Evolutionary conservation across 1,140 invertebrate species (phyloP).

Genomic region (Grapholita molesta): DNA sequence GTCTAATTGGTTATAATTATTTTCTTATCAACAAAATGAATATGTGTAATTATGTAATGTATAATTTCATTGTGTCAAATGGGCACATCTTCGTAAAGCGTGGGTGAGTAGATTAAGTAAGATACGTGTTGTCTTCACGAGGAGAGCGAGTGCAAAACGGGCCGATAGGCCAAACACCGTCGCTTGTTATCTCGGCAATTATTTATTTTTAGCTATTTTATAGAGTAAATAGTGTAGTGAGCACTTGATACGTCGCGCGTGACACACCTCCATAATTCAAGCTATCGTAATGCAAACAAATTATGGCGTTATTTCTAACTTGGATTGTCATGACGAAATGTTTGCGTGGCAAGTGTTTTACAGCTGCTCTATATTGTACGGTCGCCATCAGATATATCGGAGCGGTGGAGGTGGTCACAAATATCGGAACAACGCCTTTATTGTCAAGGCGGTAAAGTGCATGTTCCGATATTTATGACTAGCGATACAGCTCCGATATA

Average conservation of each 20-base stretch:
- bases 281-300: neutral
- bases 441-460: too few species aligned
- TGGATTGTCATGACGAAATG: neutral
- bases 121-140: neutral
- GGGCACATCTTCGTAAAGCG: neutral
- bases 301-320: neutral
- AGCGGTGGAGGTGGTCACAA: too few species aligned
- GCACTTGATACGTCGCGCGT: slow-evolving; percentile 2
- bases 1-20: too few species aligned
- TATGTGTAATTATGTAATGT: too few species aligned
- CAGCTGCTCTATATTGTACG: too few species aligned
- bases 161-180: neutral
- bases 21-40: too few species aligned
- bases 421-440: too few species aligned
- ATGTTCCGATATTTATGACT: too few species aligned
- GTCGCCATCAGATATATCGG: too few species aligned
- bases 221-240: slow-evolving; percentile 9
- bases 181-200: neutral
- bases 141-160: neutral
- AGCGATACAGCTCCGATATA: too few species aligned
- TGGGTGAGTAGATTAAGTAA: neutral
- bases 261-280: slow-evolving; percentile 9
- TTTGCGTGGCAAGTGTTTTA: neutral
- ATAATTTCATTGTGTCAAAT: too few species aligned
- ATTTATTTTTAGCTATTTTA: slow-evolving; percentile 8